Evolutionary conservation across 2,797 vertebrate genomes (phyloP), one percentile per base, ranked within the genome.

Genomic region (Sebastes oblongus): DNA sequence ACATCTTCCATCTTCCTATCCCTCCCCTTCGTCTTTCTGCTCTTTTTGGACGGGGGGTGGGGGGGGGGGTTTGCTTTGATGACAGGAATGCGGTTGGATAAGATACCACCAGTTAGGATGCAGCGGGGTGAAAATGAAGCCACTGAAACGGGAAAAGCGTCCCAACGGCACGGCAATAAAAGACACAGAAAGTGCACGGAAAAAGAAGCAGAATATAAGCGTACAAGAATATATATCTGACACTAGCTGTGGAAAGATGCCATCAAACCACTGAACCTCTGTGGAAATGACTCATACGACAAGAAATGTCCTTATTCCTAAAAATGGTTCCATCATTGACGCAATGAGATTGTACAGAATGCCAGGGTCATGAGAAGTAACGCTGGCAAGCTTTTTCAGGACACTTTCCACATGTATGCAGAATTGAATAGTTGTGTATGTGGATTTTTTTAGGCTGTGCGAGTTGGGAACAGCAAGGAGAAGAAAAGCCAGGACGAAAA

Each of bases 121-220:
- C 64, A 66, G 32, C 54, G 10, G 32, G 82, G 77, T 77, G 79
- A 83, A 90, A 89, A 80, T 74, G 52, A 90, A 84, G 66, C 75
- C 66, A 56, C 36, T 42, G 62, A 79, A 70, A 83, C 59, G 46
- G 65, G 46, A 60, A 72, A 67, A 69, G 64, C 24, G 3, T 76
- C 66, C 39, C 5, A 13, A 50, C 3, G 3, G 78, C 58, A 74
- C 24, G 1, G 60, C 4, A 50, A 72, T 5, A 66, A n/a, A n/a
- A 24, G 46, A 52, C 52, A 64, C 25, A 81, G 36, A 67, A 42
- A 71, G 18, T 14, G 24, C 20, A 13, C 2, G 16, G 14, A 8
- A 42, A 42, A 54, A 50, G 27, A 11, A 39, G n/a, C 46, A 10
- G 12, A 77, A 72, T 54, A 52, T 64, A 46, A 42, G 55, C 39